Evolutionary conservation across 1,140 invertebrate species (phyloP).

Genomic region (Papilio polyxenes): DNA sequence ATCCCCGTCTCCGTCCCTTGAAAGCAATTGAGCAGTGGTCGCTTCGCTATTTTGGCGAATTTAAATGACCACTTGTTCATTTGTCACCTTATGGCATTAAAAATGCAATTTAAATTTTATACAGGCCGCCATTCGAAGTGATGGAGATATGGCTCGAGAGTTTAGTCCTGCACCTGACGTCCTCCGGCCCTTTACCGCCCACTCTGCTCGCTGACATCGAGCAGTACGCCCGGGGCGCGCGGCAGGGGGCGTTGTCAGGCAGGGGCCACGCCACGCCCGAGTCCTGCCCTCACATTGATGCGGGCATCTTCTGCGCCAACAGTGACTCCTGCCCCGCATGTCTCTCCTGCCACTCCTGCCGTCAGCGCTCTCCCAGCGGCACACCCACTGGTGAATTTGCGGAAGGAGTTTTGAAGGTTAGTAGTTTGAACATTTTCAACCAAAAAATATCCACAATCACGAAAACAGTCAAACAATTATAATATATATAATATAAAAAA

Average conservation of each 20-base stretch:
- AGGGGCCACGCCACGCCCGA: slow-evolving; percentile 46
- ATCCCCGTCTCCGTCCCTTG: too few relatives aligned
- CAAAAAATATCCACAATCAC: too few relatives aligned
- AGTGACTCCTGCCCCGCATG: slow-evolving; percentile 32
- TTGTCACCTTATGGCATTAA: too few relatives aligned
- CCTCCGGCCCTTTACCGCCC: slow-evolving; percentile 83
- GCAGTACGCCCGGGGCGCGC: slow-evolving; percentile 80
- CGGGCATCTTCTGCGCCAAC: slow-evolving; percentile 40
- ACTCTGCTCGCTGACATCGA: slow-evolving; percentile 88
- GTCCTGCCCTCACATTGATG: slow-evolving; percentile 38
- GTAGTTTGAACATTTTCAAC: not conserved
- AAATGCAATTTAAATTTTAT: not conserved
- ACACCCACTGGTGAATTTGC: slow-evolving; percentile 30
- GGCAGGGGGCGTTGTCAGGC: not conserved
- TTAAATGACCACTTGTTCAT: too few relatives aligned
- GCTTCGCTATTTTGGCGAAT: too few relatives aligned
- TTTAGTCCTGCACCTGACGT: slow-evolving; percentile 86
- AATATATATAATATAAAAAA: too few relatives aligned
- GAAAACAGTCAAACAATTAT: too few relatives aligned
- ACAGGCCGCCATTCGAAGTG: slow-evolving; percentile 92
- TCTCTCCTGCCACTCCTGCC: slow-evolving; percentile 26
- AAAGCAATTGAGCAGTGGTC: too few relatives aligned
- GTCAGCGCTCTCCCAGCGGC: slow-evolving; percentile 38
- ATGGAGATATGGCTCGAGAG: slow-evolving; percentile 91
- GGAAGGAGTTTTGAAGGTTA: slow-evolving; percentile 48